Evolutionary conservation across 2,797 vertebrate genomes (phyloP).

Genomic region (Forpus xanthops): DNA sequence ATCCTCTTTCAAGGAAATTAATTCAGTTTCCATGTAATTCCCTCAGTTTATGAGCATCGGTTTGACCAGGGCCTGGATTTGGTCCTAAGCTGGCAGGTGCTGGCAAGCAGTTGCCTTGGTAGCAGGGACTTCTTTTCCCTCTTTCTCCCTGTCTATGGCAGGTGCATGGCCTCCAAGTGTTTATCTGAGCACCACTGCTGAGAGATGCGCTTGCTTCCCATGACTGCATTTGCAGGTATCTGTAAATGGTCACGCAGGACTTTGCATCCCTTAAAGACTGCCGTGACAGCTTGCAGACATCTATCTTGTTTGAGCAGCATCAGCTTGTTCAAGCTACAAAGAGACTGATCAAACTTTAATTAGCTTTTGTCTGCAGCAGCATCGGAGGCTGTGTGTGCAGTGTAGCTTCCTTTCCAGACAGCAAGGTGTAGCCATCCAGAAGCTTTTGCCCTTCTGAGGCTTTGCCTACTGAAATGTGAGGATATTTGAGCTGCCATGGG

Average conservation of each 20-base stretch:
- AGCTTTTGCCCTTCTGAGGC: slow-evolving; percentile 4
- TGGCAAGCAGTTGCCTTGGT: slow-evolving; percentile 37
- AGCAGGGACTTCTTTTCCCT: not conserved
- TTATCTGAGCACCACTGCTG: not conserved
- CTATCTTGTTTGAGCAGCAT: slow-evolving; percentile 6
- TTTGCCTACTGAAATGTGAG: not conserved
- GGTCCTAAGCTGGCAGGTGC: slow-evolving; percentile 49
- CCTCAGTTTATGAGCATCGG: slow-evolving; percentile 12
- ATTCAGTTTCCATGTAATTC: slow-evolving; percentile 22
- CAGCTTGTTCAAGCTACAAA: slow-evolving; percentile 22
- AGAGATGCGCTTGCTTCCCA: not conserved
- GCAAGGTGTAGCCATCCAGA: not conserved
- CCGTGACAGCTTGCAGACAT: not conserved
- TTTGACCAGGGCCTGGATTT: slow-evolving; percentile 31
- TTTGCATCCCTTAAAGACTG: not conserved
- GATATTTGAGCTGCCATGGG: not conserved
- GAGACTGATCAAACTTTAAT: slow-evolving; percentile 64
- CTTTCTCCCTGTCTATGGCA: not conserved
- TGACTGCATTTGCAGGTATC: not conserved
- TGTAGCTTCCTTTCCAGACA: slow-evolving; percentile 22
- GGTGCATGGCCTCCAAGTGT: not conserved
- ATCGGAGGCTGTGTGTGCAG: not conserved
- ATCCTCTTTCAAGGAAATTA: not conserved
- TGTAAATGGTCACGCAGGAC: not conserved
- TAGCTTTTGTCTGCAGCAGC: slow-evolving; percentile 26